Evolutionary conservation across 2,797 vertebrate genomes (phyloP), one percentile per base, ranked within the genome.

Genomic region (Ispidina lecontei): DNA sequence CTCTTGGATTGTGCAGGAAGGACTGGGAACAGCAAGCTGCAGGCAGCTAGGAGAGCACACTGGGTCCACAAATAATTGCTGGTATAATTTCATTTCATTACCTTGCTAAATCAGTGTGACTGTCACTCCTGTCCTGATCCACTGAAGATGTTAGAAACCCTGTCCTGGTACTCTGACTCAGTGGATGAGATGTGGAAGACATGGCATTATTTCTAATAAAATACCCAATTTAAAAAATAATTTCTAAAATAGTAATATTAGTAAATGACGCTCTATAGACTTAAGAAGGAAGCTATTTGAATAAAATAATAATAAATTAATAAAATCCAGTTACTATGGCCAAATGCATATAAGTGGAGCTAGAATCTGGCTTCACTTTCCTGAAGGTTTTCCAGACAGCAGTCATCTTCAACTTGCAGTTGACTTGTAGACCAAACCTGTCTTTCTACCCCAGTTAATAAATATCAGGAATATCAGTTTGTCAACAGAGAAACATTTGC

Each of bases 21-120:
- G 76, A 75, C 68, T 39, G 58, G 62, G 87, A 89, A 76, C 15
- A 90, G 52, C 47, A 58, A 87, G 81, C 63, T 82, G 54, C 80
- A 62, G 71, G 74, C 76, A 87, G 58, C 56, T 26, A 64, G 65
- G 47, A 77, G 58, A 87, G 44, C 74, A 74, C n/a, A 39, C 47
- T 43, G 28, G 39, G 56, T 77, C 84, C 41, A 55, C 75, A 89
- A 91, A 83, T 87, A 91, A 89, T 69, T 77, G 88, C 84, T 79
- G 39, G 39, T 63, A 54, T 77, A 73, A 90, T 87, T 86, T 91
- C 4, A 63, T 88, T 78, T 89, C 62, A 43, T 76, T 93, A 80
- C 69, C 55, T 87, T 89, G 69, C 82, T 84, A 87, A 90, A 75
- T 90, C 86, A 58, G 41, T 59, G 35, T 7, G 15, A 41, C 47